Evolutionary conservation across 2,113 vertebrate genomes (phyloP).

Genomic region (Piaya cayana): DNA sequence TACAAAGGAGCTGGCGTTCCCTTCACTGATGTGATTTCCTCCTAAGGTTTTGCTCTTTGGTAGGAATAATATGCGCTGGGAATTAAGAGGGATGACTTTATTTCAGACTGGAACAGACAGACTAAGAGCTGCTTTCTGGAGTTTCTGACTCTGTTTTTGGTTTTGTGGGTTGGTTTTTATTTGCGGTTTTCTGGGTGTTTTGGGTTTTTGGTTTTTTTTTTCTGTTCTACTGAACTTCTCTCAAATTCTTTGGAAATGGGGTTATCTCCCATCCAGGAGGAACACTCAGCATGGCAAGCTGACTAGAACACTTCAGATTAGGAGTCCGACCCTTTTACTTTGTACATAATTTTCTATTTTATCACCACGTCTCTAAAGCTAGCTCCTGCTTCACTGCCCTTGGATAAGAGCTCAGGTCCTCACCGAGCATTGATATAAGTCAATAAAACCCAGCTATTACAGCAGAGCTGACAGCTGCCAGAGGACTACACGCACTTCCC

Average conservation of each 20-base stretch:
- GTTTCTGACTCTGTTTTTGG: background rate
- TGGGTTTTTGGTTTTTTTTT: background rate
- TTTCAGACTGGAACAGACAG: constrained; percentile 46
- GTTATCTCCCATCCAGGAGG: background rate
- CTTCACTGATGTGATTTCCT: constrained; percentile 84
- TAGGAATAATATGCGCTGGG: constrained; percentile 74
- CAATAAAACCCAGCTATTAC: background rate
- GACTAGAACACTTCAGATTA: constrained; percentile 42
- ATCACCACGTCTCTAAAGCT: background rate
- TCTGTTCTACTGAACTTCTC: background rate
- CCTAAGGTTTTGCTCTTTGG: constrained; percentile 73
- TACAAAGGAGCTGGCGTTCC: constrained; percentile 80
- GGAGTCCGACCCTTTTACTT: constrained; percentile 43
- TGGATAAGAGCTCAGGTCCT: background rate
- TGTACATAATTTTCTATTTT: constrained; percentile 48
- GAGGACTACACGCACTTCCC: background rate
- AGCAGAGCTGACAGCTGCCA: background rate
- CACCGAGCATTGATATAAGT: background rate
- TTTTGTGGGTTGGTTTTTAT: background rate
- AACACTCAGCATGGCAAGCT: constrained; percentile 29
- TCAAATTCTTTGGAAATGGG: constrained; percentile 16
- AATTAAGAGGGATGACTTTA: constrained; percentile 75
- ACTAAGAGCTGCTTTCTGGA: constrained; percentile 16
- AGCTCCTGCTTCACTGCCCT: constrained; percentile 15
- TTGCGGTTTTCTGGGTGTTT: background rate